phyloP scores from a whole-genome alignment of 1,140 invertebrate genomes.

The Acyrthosiphon pisum region DNA sequence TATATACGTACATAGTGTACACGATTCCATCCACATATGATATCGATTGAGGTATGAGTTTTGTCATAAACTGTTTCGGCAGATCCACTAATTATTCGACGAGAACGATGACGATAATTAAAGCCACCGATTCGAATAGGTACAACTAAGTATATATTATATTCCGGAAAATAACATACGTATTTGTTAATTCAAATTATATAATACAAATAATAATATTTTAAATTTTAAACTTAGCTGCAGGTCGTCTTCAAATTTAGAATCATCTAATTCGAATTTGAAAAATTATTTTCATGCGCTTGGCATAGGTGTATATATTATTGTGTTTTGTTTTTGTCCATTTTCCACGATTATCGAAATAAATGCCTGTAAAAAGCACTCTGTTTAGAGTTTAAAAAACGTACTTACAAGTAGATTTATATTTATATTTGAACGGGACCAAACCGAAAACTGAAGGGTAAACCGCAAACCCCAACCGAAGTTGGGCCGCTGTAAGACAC shows the following conservation, averaged over 20 bases:
- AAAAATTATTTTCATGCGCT: neutral
- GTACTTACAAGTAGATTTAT: neutral
- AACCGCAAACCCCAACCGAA: neutral
- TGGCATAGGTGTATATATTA: neutral
- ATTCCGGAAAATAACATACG: no score
- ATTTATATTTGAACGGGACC: neutral
- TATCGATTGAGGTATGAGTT: neutral
- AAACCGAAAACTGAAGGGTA: neutral
- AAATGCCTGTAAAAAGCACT: neutral
- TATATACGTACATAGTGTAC: no score
- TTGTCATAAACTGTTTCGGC: no score
- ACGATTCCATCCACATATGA: no score
- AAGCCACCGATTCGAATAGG: neutral
- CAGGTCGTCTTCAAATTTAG: neutral
- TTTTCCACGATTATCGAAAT: neutral
- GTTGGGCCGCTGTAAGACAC: neutral
- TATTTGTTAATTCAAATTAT: no score
- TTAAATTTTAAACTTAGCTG: neutral
- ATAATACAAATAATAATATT: no score
- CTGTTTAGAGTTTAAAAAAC: neutral
- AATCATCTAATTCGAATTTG: neutral
- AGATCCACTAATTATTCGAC: no score
- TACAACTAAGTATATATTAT: no score
- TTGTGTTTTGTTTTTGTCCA: neutral
- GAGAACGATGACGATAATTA: neutral